A percentile compares a stretch with the other conserved stretches of the same genome.
phyloP scores from a whole-genome alignment of 2,797 vertebrate genomes.

The Rhyacichthys aspro region DNA sequence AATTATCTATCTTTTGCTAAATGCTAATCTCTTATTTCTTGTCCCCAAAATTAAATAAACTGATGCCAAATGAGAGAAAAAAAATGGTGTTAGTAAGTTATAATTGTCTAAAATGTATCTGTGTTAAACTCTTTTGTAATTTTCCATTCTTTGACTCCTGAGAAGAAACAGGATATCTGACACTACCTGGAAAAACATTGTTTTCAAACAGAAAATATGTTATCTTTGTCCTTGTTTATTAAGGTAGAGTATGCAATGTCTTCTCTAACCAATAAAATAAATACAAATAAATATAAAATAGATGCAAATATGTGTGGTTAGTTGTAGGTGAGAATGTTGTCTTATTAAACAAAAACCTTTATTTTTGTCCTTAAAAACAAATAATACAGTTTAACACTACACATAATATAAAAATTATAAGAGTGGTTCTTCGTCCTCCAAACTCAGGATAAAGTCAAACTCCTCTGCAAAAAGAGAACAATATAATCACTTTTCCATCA shows the following conservation, averaged over 20 bases:
- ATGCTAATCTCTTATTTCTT: conserved; percentile 68
- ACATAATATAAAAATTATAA: conserved; percentile 53
- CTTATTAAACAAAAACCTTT: not conserved
- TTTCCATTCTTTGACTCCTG: not conserved
- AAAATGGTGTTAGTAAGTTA: not conserved
- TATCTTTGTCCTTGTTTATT: conserved; percentile 1
- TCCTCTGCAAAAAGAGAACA: conserved; percentile 81
- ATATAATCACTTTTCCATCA: conserved; percentile 1
- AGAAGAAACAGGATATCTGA: not conserved
- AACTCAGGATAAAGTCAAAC: conserved; percentile 90
- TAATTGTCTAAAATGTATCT: not conserved
- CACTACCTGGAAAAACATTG: no score
- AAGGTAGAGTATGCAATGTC: not conserved
- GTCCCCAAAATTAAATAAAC: conserved; percentile 73
- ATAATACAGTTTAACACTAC: not conserved
- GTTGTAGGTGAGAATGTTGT: not conserved
- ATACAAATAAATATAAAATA: conserved; percentile 3
- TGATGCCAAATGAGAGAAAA: conserved; percentile 72
- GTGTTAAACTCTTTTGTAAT: conserved; percentile 4
- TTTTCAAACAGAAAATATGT: no score
- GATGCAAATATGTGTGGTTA: not conserved
- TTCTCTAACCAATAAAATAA: conserved; percentile 4
- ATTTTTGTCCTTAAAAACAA: not conserved
- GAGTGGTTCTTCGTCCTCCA: conserved; percentile 85
- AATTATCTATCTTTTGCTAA: conserved; percentile 76